phyloP scores from a whole-genome alignment of 2,113 vertebrate species.

The Aphyosemion australe region DNA sequence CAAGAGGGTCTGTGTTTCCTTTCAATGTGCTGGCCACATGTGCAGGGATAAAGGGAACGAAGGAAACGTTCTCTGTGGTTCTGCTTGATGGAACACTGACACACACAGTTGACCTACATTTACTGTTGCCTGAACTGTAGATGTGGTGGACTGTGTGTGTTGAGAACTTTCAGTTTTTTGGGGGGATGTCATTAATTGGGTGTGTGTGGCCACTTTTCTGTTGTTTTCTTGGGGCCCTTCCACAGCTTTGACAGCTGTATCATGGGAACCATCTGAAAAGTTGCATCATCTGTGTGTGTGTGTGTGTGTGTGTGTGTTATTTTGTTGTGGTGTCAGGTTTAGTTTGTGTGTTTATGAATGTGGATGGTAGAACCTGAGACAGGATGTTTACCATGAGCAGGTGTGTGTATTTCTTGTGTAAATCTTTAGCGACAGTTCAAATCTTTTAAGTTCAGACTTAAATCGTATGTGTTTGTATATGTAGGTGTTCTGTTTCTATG shows the following conservation, averaged over 20 bases:
- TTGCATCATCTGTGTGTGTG: conserved; percentile 62
- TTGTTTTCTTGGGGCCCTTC: conserved; percentile 42
- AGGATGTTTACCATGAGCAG: conserved; percentile 44
- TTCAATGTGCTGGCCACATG: conserved; percentile 75
- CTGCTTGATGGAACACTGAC: not conserved
- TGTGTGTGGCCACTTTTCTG: conserved; percentile 26
- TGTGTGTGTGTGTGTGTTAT: conserved; percentile 18
- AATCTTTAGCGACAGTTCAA: conserved; percentile 15
- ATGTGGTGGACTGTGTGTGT: not conserved
- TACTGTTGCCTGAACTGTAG: conserved; percentile 2
- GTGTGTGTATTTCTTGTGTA: conserved; percentile 43
- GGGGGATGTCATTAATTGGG: conserved; percentile 1
- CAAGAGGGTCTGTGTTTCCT: conserved; percentile 66
- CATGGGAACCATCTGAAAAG: conserved; percentile 67
- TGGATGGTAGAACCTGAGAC: conserved; percentile 10
- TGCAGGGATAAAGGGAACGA: conserved; percentile 27
- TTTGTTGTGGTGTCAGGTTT: no score
- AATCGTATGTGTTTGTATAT: not conserved
- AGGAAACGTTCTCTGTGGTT: conserved; percentile 23
- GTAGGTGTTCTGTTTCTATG: not conserved
- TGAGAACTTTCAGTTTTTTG: conserved; percentile 2
- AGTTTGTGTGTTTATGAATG: not conserved
- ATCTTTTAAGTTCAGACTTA: conserved; percentile 5
- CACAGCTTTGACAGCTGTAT: conserved; percentile 75
- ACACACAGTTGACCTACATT: conserved; percentile 2